These are phyloP conservation scores for Isoperla grammatica DNA, from an alignment of 2,888 invertebrate genomes.

Conservation along the genomic window DNA sequence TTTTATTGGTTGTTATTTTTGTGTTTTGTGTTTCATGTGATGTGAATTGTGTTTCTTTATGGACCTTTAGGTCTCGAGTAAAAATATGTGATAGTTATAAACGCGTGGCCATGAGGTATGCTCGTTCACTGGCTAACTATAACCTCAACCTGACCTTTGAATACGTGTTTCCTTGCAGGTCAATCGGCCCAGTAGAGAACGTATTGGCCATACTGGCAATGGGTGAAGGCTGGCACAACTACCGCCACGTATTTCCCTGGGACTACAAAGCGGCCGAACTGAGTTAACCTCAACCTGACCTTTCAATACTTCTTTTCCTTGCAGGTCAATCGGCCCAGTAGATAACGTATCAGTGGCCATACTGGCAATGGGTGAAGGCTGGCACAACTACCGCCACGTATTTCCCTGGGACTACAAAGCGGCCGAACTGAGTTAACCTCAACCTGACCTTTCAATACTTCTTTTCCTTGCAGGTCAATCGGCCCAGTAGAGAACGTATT, in stretches of 20 bases:
- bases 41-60: too few species aligned
- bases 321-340: slow-evolving; percentile 68
- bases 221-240: slow-evolving; percentile 52
- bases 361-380: slow-evolving; percentile 73
- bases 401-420: slow-evolving; percentile 94
- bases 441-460: too few species aligned
- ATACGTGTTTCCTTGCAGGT: slow-evolving; percentile 32
- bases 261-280: slow-evolving; percentile 63
- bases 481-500: slow-evolving; percentile 41
- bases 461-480: slow-evolving; percentile 35
- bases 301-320: slow-evolving; percentile 35
- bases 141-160: background rate
- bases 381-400: slow-evolving; percentile 92
- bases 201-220: too few species aligned
- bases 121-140: background rate
- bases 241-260: slow-evolving; percentile 58
- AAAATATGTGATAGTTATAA: slow-evolving; percentile 1
- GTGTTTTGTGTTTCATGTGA: too few species aligned
- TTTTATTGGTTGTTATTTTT: too few species aligned
- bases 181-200: slow-evolving; percentile 43
- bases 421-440: slow-evolving; percentile 73
- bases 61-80: too few species aligned
- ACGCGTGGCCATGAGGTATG: too few species aligned
- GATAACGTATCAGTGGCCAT: slow-evolving; percentile 71
- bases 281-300: too few species aligned